phyloP scores from a whole-genome alignment of 2,888 invertebrate species.

The Pseudococcus jackbeardsleyi region DNA sequence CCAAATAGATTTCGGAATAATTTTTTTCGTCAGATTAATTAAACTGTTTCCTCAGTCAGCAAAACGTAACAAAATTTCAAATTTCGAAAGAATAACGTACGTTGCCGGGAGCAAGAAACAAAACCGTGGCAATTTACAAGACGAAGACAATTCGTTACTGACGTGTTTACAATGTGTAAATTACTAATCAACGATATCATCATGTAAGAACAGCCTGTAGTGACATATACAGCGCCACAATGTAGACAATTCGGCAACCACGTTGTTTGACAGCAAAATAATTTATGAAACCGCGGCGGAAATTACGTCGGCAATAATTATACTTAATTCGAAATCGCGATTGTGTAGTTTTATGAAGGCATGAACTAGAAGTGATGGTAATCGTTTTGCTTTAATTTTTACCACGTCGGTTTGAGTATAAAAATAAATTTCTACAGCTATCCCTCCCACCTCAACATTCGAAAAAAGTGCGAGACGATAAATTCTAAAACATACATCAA shows the following conservation, averaged over 20 bases:
- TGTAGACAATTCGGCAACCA: background rate
- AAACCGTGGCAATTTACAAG: background rate
- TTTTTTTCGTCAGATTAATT: background rate
- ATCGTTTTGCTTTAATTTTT: too few relatives aligned
- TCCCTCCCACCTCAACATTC: too few relatives aligned
- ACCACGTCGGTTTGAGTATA: too few relatives aligned
- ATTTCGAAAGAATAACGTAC: background rate
- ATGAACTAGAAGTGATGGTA: background rate
- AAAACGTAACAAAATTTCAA: background rate
- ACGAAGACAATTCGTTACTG: too few relatives aligned
- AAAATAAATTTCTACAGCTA: too few relatives aligned
- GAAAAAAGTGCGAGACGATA: too few relatives aligned
- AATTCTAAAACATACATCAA: too few relatives aligned
- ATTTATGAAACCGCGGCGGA: constrained; percentile 40
- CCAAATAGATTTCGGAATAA: too few relatives aligned
- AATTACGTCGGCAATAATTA: background rate
- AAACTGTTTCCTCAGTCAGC: background rate
- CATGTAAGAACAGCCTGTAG: background rate
- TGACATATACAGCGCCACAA: background rate
- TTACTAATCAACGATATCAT: constrained; percentile 38
- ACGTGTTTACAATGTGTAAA: constrained; percentile 50
- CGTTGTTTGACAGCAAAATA: constrained; percentile 15
- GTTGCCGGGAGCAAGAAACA: background rate
- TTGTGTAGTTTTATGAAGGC: background rate
- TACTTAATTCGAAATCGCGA: background rate